Base-by-base conservation (phyloP, 53 echinoderm and acorn worm genomes). In the Patiria pectinifera region DNA sequence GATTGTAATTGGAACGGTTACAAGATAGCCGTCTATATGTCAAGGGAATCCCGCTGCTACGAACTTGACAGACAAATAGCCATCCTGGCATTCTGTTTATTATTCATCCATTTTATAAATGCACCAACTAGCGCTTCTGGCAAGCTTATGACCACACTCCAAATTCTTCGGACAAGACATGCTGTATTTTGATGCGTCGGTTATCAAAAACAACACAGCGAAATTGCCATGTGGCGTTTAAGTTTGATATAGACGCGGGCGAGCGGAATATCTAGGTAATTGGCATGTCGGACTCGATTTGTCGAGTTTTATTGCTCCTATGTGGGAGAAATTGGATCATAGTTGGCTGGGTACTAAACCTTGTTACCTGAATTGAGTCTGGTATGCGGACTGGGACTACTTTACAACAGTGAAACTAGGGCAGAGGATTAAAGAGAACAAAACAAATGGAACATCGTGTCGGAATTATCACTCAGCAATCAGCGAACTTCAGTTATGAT, bases 261-360 rank as follows among this genome's bases (percentile, higher is more conserved):
- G 78, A 78, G 78, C 78, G 15, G 78, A 78, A 6, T 78, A 78
- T 78, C 8, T 49, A 21, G 49, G 82, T 82, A 82, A 82, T 82
- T 82, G 82, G 2, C 82, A 19, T 82, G 82, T 82, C 82, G 16
- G 4, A 19, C n/a, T 82, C 82, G n/a, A 49, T 82, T 82, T 48
- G n/a, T 12, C 53, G 48, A 15, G 48, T 82, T 48, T 18, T n/a
- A 82, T 48, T 82, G 48, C 48, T 53, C 6, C 49, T 82, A 53
- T n/a, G 48, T 49, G 7, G 48, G 24, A 16, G 8, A 21, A 48
- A 82, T 82, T 82, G 82, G 82, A 49, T 82, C 49, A 26, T 49
- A 82, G 35, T 82, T 82, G 48, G 19, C 53, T 4, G 48, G 53
- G 58, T 26, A 82, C 35, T 82, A 19, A 78, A n/a, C 3, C 45